Base-by-base conservation (phyloP, 2,113 vertebrate genomes). In the Camelus dromedarius region DNA sequence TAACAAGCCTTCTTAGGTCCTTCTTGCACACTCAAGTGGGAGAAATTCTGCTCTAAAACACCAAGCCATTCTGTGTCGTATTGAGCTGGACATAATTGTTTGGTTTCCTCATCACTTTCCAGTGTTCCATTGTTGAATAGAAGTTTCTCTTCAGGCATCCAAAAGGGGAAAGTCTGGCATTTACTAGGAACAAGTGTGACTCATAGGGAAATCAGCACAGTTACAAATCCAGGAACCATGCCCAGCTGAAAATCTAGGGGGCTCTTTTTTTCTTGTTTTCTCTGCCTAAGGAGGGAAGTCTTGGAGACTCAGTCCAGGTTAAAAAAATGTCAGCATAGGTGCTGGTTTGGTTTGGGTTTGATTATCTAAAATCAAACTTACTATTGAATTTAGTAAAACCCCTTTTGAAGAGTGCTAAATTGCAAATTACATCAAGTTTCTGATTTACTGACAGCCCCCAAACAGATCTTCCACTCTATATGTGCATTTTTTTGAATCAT, bases 121-220 rank as follows among this genome's bases (percentile, higher is more conserved):
- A 96, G 88, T 52, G 38, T 92, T 95, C 90, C 77, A 38, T 30
- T 94, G 89, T 92, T 35, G 4, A 54, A 69, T 32, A 80, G 73
- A 95, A 95, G 89, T 94, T 95, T 95, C 73, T 97, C 95, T 95
- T 89, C 83, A 87, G 87, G 86, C 82, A 94, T 93, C 93, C 93
- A 93, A 96, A 93, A 96, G 60, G 22, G 95, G 92, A 95, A 97
- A 95, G 80, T 95, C 92, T 97, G 95, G 88, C 85, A 6, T 66
- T 66, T 70, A 56, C 84, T 95, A 87, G 89, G 93, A 97, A 83
- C 58, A 66, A 97, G 75, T 42, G 64, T 97, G 96, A 97, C 92
- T 97, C 96, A 97, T 92, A 46, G 93, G 81, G 92, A 96, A 97
- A 89, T 92, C 90, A 89, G 79, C 38, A n/a, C 77, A 89, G 91